phyloP scores from a whole-genome alignment of 2,113 vertebrate species.

The Addax nasomaculatus region DNA sequence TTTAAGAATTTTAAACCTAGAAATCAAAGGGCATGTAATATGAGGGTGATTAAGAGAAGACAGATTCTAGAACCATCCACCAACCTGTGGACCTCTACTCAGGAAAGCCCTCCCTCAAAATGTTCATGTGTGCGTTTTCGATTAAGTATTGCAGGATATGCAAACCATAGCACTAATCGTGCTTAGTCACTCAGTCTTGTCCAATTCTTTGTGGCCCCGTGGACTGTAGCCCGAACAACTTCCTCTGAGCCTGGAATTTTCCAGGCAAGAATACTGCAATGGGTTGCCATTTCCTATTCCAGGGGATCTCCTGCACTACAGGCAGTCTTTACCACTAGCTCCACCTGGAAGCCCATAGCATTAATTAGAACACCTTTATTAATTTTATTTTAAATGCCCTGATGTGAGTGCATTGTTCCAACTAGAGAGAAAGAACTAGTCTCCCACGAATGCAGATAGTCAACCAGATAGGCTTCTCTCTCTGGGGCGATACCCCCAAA shows the following conservation, averaged over 20 bases:
- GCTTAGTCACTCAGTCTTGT: not conserved
- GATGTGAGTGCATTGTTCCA: not conserved
- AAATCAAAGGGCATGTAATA: not conserved
- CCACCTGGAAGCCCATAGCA: not conserved
- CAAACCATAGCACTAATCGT: fast-evolving
- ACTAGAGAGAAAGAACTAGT: not conserved
- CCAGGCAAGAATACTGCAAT: not conserved
- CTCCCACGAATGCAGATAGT: not conserved
- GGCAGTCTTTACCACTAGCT: not conserved
- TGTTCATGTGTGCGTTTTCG: fast-evolving
- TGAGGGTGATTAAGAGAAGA: not conserved
- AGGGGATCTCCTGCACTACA: not conserved
- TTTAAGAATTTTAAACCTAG: not conserved
- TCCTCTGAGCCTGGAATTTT: not conserved
- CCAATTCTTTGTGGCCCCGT: fast-evolving
- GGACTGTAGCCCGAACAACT: not conserved
- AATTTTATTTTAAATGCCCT: not conserved
- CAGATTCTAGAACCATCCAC: not conserved
- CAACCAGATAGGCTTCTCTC: not conserved
- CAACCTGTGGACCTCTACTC: not conserved
- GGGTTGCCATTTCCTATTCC: not conserved
- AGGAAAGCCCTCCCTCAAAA: not conserved
- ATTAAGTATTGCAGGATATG: not conserved
- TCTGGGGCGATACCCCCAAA: not conserved
- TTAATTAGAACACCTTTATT: not conserved